Evolutionary conservation across 2,797 vertebrate genomes (phyloP).

Genomic region (Pseudochaenichthys georgianus): DNA sequence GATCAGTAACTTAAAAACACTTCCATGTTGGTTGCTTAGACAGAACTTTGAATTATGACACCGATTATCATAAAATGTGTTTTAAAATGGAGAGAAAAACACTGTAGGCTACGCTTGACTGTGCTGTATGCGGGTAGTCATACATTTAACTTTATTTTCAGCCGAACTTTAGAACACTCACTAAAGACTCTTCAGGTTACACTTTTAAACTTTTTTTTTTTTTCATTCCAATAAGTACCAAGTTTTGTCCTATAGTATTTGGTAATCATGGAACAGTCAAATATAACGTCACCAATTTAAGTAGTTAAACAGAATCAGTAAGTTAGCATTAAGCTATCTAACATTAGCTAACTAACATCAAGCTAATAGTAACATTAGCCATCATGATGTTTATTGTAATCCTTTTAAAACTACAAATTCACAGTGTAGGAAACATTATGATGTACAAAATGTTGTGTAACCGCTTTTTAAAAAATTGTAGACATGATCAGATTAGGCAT

Average conservation of each 20-base stretch:
- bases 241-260: too few species aligned
- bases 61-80: background rate
- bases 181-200: background rate
- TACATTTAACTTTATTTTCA: too few species aligned
- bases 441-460: too few species aligned
- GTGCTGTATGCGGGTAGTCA: too few species aligned
- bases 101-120: too few species aligned
- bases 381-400: too few species aligned
- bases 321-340: background rate
- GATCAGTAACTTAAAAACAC: background rate
- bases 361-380: background rate
- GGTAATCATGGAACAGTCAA: background rate
- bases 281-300: background rate
- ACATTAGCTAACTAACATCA: background rate
- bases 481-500: background rate
- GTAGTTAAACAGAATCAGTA: background rate
- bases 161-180: background rate
- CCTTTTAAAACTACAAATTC: too few species aligned
- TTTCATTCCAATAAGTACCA: background rate
- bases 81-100: too few species aligned
- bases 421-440: too few species aligned
- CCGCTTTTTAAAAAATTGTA: background rate
- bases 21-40: background rate
- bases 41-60: background rate
- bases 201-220: background rate